A percentile compares a stretch with the other conserved stretches of the same genome.
Evolutionary conservation across 1,140 invertebrate species (phyloP).

Genomic region (Ceratitis capitata): DNA sequence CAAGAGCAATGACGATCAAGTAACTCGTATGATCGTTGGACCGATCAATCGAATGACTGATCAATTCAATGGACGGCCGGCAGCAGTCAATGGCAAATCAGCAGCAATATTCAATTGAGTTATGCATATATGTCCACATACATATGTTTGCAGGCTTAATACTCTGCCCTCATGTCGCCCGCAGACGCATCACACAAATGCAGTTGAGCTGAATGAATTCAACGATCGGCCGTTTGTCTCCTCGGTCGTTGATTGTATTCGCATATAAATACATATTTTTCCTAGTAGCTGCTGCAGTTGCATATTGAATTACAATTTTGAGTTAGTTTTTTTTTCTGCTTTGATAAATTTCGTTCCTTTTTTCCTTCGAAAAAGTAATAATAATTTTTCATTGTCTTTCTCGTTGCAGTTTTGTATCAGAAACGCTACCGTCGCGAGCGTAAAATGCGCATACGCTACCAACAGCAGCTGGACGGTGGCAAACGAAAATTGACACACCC

Average conservation of each 20-base stretch:
- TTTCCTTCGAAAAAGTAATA: neutral
- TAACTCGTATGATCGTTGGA: neutral
- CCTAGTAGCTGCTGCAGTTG: constrained; percentile 22
- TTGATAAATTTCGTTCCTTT: neutral
- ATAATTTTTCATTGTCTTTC: neutral
- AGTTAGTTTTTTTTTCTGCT: neutral
- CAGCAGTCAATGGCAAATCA: constrained; percentile 13
- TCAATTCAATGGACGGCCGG: constrained; percentile 7
- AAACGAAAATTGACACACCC: constrained; percentile 45
- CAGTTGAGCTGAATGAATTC: neutral
- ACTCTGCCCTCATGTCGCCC: too few relatives aligned
- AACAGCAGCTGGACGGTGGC: constrained; percentile 81
- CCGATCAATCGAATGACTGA: constrained; percentile 20
- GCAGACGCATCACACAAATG: neutral
- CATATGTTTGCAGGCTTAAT: neutral
- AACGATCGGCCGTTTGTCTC: neutral
- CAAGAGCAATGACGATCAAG: neutral
- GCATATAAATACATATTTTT: too few relatives aligned
- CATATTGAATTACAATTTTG: constrained; percentile 36
- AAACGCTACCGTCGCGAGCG: constrained; percentile 88
- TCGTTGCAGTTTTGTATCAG: constrained; percentile 80
- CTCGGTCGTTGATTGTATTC: neutral
- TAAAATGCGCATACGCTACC: constrained; percentile 80
- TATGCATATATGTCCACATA: neutral
- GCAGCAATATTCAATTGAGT: neutral